Evolutionary conservation across 2,888 invertebrate species (phyloP).

Genomic region (Orchestes rusci): DNA sequence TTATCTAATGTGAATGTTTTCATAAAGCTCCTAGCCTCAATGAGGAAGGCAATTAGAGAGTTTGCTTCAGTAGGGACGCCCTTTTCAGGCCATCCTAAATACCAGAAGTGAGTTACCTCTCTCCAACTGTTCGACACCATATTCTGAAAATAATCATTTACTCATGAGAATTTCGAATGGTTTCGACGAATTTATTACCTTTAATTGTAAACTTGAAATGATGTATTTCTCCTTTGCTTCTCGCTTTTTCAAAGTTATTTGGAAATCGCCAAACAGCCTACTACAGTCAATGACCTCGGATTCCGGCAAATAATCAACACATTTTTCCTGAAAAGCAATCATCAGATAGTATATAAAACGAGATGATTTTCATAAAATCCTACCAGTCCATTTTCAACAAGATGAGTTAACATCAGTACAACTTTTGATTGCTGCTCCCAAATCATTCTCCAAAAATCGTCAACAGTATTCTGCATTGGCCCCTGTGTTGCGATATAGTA

Average conservation of each 20-base stretch:
- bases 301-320: constrained; percentile 85
- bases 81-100: constrained; percentile 82
- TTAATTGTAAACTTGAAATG: constrained; percentile 75
- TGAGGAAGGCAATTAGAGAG: constrained; percentile 77
- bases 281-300: constrained; percentile 87
- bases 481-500: constrained; percentile 92
- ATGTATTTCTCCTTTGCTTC: constrained; percentile 89
- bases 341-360: neutral
- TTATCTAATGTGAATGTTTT: constrained; percentile 37
- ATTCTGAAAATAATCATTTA: constrained; percentile 50
- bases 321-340: constrained; percentile 62
- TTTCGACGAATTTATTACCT: constrained; percentile 44
- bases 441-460: constrained; percentile 93
- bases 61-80: constrained; percentile 79
- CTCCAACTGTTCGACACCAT: constrained; percentile 74
- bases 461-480: constrained; percentile 74
- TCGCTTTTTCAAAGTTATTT: constrained; percentile 78
- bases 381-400: constrained; percentile 82
- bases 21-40: constrained; percentile 66
- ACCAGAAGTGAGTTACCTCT: constrained; percentile 89
- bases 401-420: constrained; percentile 84
- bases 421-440: constrained; percentile 91
- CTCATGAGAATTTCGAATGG: neutral
- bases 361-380: neutral
- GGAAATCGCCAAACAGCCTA: constrained; percentile 79